phyloP scores from a whole-genome alignment of 1,140 invertebrate genomes.

The Pristionchus pacificus region DNA sequence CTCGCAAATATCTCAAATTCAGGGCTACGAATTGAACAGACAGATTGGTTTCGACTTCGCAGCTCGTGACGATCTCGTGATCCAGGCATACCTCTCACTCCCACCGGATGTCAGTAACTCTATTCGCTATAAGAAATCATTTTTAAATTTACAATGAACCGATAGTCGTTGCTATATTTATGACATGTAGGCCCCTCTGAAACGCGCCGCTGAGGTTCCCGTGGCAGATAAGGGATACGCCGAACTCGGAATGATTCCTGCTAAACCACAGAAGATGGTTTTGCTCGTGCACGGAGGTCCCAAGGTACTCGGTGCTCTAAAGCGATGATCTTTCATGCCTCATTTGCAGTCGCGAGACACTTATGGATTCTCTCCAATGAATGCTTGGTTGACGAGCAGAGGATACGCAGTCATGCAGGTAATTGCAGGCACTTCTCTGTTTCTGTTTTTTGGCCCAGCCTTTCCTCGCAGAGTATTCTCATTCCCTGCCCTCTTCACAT shows the following conservation, averaged over 20 bases:
- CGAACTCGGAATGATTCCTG: conserved; percentile 45
- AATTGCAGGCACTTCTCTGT: not conserved
- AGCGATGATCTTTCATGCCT: not conserved
- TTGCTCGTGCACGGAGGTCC: conserved; percentile 56
- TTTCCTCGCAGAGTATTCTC: not conserved
- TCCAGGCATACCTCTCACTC: conserved; percentile 54
- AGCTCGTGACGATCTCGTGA: conserved; percentile 48
- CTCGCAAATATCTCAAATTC: not conserved
- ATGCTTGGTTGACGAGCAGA: conserved; percentile 53
- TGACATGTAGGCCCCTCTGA: conserved; percentile 36
- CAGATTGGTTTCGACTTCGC: conserved; percentile 54
- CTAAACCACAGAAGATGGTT: conserved; percentile 49
- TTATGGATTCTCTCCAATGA: conserved; percentile 50
- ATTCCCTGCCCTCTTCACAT: too few species aligned
- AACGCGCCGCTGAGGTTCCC: conserved; percentile 39
- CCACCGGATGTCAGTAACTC: conserved; percentile 37
- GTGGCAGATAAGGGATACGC: conserved; percentile 44
- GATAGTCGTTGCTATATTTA: too few species aligned
- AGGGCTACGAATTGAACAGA: conserved; percentile 41
- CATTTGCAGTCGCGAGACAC: conserved; percentile 40
- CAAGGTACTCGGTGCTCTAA: conserved; percentile 27
- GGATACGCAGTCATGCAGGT: conserved; percentile 55
- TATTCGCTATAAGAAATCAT: not conserved
- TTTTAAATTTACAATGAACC: not conserved
- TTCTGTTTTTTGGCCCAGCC: not conserved